Evolutionary conservation across 2,797 vertebrate species (phyloP).

Genomic region (Premnoplex brunnescens): DNA sequence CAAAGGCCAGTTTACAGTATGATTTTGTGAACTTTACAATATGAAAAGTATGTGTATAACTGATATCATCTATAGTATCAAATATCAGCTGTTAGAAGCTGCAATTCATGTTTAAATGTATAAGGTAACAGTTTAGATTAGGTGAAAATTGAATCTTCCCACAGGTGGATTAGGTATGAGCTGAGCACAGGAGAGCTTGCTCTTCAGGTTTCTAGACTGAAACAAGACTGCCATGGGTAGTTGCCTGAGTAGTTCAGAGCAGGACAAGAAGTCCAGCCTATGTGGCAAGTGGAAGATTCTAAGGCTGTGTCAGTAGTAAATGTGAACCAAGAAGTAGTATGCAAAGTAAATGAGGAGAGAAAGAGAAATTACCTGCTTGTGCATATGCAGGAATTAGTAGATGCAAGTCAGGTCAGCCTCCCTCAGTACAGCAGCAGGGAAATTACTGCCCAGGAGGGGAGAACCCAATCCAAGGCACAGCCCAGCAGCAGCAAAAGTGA

Average conservation of each 20-base stretch:
- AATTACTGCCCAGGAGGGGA: not conserved
- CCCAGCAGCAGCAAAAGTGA: not conserved
- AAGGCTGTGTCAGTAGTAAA: not conserved
- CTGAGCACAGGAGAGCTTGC: not conserved
- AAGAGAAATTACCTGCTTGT: not conserved
- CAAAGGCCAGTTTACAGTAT: not conserved
- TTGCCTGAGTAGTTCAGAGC: not conserved
- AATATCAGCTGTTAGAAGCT: not conserved
- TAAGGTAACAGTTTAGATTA: not conserved
- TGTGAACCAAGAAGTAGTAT: not conserved
- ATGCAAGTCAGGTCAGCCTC: not conserved
- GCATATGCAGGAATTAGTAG: not conserved
- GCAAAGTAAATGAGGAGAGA: not conserved
- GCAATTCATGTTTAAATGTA: not conserved
- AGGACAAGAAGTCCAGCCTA: not conserved
- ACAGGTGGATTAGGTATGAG: not conserved
- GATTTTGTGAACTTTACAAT: not conserved
- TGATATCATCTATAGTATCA: not conserved
- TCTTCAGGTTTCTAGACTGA: not conserved
- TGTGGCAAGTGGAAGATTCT: not conserved
- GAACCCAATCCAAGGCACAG: not conserved
- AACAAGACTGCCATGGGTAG: not conserved
- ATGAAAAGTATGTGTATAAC: not conserved
- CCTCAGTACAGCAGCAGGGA: not conserved
- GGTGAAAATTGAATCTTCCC: not conserved